Conservation (phyloP, 2,888 invertebrate genomes). For the Sisyra nigra region DNA sequence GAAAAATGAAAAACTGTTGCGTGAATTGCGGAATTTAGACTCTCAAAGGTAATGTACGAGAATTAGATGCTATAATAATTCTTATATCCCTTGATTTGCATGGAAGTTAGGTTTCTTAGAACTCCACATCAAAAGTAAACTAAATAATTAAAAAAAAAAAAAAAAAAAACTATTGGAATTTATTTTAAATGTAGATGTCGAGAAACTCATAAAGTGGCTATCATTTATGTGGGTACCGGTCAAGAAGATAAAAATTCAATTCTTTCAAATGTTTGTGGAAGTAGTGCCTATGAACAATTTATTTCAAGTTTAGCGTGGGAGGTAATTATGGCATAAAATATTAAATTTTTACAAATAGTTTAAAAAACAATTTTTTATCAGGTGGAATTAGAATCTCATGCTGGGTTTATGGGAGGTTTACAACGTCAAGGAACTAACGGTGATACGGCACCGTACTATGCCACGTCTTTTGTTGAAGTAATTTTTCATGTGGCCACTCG, state of each 20-base stretch:
- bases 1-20: slow-evolving; percentile 73
- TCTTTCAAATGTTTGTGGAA: slow-evolving; percentile 77
- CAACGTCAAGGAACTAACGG: slow-evolving; percentile 84
- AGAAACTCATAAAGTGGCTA: slow-evolving; percentile 92
- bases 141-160: too few species aligned
- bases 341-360: neutral
- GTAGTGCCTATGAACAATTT: slow-evolving; percentile 76
- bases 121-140: too few species aligned
- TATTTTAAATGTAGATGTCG: slow-evolving; percentile 43
- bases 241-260: slow-evolving; percentile 96
- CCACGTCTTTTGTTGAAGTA: slow-evolving; percentile 84
- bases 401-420: slow-evolving; percentile 88
- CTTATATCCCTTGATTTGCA: neutral
- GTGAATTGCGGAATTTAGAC: slow-evolving; percentile 88
- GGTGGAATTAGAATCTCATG: slow-evolving; percentile 86
- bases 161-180: slow-evolving; percentile 4
- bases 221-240: slow-evolving; percentile 94
- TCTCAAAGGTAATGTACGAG: slow-evolving; percentile 42
- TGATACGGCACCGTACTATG: slow-evolving; percentile 85
- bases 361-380: too few species aligned
- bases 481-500: slow-evolving; percentile 96
- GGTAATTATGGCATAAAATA: slow-evolving; percentile 19
- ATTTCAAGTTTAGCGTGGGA: slow-evolving; percentile 59
- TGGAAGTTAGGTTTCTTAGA: too few species aligned
- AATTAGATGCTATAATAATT: neutral